A percentile compares a stretch with the other conserved stretches of the same genome.
Conservation (phyloP, 2,797 vertebrate species). For the Spinus olivaceus region DNA sequence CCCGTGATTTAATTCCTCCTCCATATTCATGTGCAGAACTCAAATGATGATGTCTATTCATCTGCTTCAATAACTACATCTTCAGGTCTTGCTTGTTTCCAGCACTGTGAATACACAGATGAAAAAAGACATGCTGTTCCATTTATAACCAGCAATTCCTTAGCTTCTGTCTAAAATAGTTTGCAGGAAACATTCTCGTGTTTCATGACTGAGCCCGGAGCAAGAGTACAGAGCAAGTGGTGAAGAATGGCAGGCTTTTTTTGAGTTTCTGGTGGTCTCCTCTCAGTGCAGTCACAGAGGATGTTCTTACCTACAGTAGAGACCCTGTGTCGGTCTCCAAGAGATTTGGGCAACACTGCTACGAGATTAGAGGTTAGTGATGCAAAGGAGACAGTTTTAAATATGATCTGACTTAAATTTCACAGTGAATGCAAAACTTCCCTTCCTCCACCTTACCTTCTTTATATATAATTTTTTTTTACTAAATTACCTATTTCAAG, state of each 20-base stretch:
- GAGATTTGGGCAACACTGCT: background rate
- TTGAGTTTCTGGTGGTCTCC: background rate
- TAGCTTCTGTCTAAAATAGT: background rate
- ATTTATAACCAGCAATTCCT: constrained; percentile 10
- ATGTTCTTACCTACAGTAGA: background rate
- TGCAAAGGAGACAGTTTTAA: background rate
- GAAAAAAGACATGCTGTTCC: constrained; percentile 12
- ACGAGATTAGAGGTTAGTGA: background rate
- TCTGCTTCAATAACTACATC: constrained; percentile 10
- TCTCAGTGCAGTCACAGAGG: background rate
- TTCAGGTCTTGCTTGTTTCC: constrained; percentile 8
- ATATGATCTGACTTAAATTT: background rate
- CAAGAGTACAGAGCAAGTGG: background rate
- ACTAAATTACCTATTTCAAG: background rate
- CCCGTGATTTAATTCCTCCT: constrained; percentile 19
- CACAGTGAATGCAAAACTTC: background rate
- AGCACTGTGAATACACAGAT: background rate
- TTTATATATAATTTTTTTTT: background rate
- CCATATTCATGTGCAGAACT: constrained; percentile 43
- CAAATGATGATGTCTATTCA: background rate
- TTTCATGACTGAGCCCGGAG: background rate
- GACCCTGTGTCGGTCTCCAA: background rate
- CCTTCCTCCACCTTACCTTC: background rate
- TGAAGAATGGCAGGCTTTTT: background rate
- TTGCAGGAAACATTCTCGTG: background rate